These are phyloP conservation scores for Bombus confusus DNA, from an alignment of 1,140 invertebrate genomes.

Conservation along the genomic window DNA sequence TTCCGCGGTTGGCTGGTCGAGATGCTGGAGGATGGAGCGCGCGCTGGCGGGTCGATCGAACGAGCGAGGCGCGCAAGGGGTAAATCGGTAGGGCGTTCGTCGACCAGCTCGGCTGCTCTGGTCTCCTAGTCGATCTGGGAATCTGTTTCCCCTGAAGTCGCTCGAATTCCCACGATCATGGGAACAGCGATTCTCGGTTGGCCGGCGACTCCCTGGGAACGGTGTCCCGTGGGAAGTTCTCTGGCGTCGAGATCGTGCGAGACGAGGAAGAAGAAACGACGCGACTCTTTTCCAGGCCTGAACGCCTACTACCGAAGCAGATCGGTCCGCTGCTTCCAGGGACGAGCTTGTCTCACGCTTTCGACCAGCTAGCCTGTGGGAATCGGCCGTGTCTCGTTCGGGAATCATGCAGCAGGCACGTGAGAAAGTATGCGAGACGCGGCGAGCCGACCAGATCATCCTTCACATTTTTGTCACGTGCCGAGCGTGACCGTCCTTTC, in stretches of 20 bases:
- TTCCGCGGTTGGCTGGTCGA: too few relatives aligned
- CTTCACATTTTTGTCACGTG: slow-evolving; percentile 21
- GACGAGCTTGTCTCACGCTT: slow-evolving; percentile 68
- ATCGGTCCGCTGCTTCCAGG: slow-evolving; percentile 58
- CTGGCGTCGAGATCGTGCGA: slow-evolving; percentile 16
- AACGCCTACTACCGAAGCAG: slow-evolving; percentile 68
- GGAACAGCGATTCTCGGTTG: slow-evolving; percentile 16
- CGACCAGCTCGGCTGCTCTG: slow-evolving; percentile 66
- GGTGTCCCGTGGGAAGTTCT: slow-evolving; percentile 71
- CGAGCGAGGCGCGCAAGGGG: slow-evolving; percentile 36
- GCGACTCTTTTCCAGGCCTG: slow-evolving; percentile 60
- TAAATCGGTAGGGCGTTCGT: slow-evolving; percentile 14
- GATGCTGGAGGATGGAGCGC: neutral
- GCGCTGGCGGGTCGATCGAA: neutral
- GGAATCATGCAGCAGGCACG: slow-evolving; percentile 20
- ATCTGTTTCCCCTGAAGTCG: slow-evolving; percentile 79
- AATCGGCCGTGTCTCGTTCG: slow-evolving; percentile 39
- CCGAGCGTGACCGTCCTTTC: slow-evolving; percentile 23
- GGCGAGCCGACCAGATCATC: neutral
- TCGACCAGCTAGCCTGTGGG: slow-evolving; percentile 50
- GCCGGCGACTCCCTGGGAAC: slow-evolving; percentile 37
- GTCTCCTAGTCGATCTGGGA: slow-evolving; percentile 79
- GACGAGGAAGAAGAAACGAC: neutral
- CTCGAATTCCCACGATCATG: slow-evolving; percentile 77
- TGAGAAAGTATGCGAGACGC: slow-evolving; percentile 46